Evolutionary conservation across 2,888 invertebrate genomes (phyloP).

Genomic region (Agapetus fuscipes): DNA sequence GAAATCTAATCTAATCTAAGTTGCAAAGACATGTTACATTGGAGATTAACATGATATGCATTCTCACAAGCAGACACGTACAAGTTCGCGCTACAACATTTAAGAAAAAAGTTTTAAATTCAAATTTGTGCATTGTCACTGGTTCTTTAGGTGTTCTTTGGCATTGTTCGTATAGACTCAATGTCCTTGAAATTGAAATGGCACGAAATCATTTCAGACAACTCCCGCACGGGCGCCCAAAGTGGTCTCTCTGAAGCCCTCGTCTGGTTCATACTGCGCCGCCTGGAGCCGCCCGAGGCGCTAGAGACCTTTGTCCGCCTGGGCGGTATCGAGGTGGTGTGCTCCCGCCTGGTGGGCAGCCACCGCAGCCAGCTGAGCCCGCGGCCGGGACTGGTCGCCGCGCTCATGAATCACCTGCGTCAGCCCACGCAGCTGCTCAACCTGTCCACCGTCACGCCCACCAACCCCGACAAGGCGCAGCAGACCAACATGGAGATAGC

Average conservation of each 20-base stretch:
- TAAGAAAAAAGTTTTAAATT: no score
- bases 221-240: constrained; percentile 2
- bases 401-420: constrained; percentile 54
- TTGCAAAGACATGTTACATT: no score
- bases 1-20: no score
- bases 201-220: no score
- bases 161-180: no score
- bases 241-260: constrained; percentile 70
- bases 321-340: constrained; percentile 66
- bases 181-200: no score
- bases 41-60: no score
- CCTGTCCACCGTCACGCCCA: constrained; percentile 41
- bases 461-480: constrained; percentile 35
- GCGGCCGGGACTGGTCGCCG: constrained; percentile 57
- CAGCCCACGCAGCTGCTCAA: constrained; percentile 41
- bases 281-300: constrained; percentile 67
- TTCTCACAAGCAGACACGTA: no score
- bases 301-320: constrained; percentile 65
- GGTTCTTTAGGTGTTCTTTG: no score
- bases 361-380: constrained; percentile 62
- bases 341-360: constrained; percentile 66
- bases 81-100: no score
- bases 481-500: constrained; percentile 49
- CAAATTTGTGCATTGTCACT: no score
- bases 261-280: constrained; percentile 71